phyloP scores from a whole-genome alignment of 92 coral and sea anemone genomes.

The Heliopora coerulea region DNA sequence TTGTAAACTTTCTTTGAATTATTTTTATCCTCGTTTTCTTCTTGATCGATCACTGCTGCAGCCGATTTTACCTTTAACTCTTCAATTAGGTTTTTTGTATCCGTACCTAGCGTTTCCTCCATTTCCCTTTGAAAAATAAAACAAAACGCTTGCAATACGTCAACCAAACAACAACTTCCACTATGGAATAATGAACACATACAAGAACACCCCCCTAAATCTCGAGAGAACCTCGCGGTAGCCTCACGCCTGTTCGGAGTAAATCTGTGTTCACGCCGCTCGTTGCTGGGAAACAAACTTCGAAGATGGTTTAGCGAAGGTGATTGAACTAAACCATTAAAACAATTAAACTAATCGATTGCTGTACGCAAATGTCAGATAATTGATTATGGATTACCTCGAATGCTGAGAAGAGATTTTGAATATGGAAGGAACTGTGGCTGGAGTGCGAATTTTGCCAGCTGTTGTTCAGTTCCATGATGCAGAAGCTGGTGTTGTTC shows the following conservation, averaged over 20 bases:
- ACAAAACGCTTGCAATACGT: not conserved
- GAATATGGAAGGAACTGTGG: constrained; percentile 94
- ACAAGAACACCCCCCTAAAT: not conserved
- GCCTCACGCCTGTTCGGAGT: too few species aligned
- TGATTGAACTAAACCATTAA: not conserved
- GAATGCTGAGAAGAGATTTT: not conserved
- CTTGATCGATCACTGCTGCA: not conserved
- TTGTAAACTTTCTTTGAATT: constrained; percentile 29
- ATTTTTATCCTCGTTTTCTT: not conserved
- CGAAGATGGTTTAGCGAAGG: not conserved
- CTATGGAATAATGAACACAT: not conserved
- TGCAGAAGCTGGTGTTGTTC: constrained; percentile 91
- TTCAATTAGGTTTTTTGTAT: constrained; percentile 18
- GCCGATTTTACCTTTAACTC: constrained; percentile 32
- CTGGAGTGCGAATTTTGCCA: constrained; percentile 94
- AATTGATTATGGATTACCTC: not conserved
- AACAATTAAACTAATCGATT: not conserved
- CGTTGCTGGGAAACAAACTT: constrained; percentile 2
- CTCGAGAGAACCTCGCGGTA: constrained; percentile 7
- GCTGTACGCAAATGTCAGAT: not conserved
- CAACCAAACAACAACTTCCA: not conserved
- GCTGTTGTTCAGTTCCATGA: constrained; percentile 96
- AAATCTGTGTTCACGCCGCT: constrained; percentile 3
- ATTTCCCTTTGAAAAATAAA: not conserved
- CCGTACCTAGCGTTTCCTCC: constrained; percentile 13